These are phyloP conservation scores for Cotesia vestalis DNA, from an alignment of 1,140 invertebrate genomes.

Conservation along the genomic window DNA sequence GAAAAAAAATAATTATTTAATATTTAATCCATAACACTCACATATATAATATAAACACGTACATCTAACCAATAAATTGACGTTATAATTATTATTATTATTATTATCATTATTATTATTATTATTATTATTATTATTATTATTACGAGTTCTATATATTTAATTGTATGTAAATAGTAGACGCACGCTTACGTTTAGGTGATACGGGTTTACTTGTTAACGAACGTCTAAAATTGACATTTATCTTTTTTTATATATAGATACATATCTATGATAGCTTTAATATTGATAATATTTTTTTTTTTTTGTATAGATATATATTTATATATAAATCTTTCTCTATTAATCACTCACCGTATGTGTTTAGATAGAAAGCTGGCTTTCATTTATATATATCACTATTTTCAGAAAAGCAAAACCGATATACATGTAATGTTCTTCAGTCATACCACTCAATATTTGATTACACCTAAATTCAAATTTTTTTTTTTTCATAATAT, in stretches of 20 bases:
- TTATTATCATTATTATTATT: too few species aligned
- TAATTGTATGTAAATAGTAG: slow-evolving; percentile 62
- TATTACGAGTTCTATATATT: slow-evolving; percentile 31
- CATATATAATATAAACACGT: slow-evolving; percentile 17
- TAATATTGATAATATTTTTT: background rate
- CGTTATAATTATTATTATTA: background rate
- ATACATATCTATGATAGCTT: background rate
- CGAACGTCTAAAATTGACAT: slow-evolving; percentile 46
- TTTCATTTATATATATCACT: slow-evolving; percentile 27
- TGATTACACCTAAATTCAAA: background rate
- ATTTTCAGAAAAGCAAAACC: slow-evolving; percentile 1
- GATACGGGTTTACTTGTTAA: slow-evolving; percentile 55
- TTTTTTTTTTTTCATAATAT: background rate
- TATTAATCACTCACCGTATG: slow-evolving; percentile 57
- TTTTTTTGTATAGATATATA: slow-evolving; percentile 22
- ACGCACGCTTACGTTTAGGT: slow-evolving; percentile 61
- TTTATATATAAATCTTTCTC: slow-evolving; percentile 39
- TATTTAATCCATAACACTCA: background rate
- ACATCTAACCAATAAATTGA: slow-evolving; percentile 20
- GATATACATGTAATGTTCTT: background rate
- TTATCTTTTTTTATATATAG: background rate
- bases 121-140: background rate
- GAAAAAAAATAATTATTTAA: background rate
- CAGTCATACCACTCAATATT: slow-evolving; percentile 5
- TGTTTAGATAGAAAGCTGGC: slow-evolving; percentile 60